Evolutionary conservation across 2,888 invertebrate species (phyloP).

Genomic region (Chelonus formosanus): DNA sequence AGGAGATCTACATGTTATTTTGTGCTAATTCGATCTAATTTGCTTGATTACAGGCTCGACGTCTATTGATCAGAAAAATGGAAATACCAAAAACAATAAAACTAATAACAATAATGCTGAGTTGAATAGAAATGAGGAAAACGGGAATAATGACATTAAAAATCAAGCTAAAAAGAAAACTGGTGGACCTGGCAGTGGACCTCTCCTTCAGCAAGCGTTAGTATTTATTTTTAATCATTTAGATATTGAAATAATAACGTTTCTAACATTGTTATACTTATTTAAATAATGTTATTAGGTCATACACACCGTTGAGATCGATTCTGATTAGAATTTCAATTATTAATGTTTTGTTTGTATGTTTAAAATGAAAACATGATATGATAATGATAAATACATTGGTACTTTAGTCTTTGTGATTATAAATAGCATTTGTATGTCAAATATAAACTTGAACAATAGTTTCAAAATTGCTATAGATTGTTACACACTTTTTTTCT

Average conservation of each 20-base stretch:
- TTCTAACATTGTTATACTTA: too few relatives aligned
- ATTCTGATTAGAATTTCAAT: background rate
- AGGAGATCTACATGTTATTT: background rate
- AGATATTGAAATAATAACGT: too few relatives aligned
- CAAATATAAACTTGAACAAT: too few relatives aligned
- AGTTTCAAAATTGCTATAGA: too few relatives aligned
- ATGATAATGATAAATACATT: too few relatives aligned
- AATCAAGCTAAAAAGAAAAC: conserved; percentile 59
- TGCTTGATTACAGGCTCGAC: conserved; percentile 53
- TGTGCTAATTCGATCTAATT: background rate
- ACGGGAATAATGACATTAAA: conserved; percentile 55
- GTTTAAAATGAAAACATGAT: too few relatives aligned
- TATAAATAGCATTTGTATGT: too few relatives aligned
- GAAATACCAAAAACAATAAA: conserved; percentile 58
- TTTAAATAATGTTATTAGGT: too few relatives aligned
- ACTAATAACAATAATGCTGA: conserved; percentile 61
- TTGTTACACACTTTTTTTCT: too few relatives aligned
- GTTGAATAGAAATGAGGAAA: conserved; percentile 60
- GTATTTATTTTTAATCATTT: conserved; percentile 45
- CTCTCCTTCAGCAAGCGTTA: conserved; percentile 69
- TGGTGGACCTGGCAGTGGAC: conserved; percentile 65
- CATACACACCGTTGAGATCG: too few relatives aligned
- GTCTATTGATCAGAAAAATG: conserved; percentile 61
- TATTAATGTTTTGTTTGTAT: background rate
- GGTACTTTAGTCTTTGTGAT: too few relatives aligned